phyloP scores from a whole-genome alignment of 2,113 vertebrate genomes.

The Pseudorasbora parva region DNA sequence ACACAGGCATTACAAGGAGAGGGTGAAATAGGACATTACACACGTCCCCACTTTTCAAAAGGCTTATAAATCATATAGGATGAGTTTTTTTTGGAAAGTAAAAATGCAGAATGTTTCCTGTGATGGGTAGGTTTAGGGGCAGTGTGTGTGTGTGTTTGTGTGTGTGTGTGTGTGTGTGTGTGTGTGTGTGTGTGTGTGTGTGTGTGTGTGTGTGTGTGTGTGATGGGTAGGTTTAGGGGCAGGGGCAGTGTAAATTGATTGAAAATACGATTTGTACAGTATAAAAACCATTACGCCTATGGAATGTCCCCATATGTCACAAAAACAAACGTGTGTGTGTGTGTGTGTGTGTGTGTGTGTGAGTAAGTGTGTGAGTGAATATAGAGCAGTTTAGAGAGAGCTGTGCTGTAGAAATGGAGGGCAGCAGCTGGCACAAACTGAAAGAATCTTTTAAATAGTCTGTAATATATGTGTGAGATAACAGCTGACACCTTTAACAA shows the following conservation, averaged over 20 bases:
- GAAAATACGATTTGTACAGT: no score
- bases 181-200: conserved; percentile 29
- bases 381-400: conserved; percentile 1
- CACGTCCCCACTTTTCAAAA: no score
- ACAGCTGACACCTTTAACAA: conserved; percentile 59
- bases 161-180: not conserved
- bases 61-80: no score
- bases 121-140: no score
- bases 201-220: conserved; percentile 15
- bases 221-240: no score
- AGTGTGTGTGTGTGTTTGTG: not conserved
- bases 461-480: conserved; percentile 53
- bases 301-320: no score
- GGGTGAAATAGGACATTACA: no score
- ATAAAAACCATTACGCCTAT: no score
- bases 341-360: conserved; percentile 24
- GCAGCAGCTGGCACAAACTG: conserved; percentile 52
- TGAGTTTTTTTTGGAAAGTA: no score
- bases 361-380: conserved; percentile 2
- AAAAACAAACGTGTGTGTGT: not conserved
- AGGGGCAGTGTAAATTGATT: no score
- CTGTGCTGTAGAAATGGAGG: not conserved
- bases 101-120: no score
- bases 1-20: no score
- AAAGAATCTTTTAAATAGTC: conserved; percentile 56